Evolutionary conservation across 1,140 invertebrate species (phyloP), one percentile per base, ranked within the genome.

Genomic region (Drosophila nikananu): DNA sequence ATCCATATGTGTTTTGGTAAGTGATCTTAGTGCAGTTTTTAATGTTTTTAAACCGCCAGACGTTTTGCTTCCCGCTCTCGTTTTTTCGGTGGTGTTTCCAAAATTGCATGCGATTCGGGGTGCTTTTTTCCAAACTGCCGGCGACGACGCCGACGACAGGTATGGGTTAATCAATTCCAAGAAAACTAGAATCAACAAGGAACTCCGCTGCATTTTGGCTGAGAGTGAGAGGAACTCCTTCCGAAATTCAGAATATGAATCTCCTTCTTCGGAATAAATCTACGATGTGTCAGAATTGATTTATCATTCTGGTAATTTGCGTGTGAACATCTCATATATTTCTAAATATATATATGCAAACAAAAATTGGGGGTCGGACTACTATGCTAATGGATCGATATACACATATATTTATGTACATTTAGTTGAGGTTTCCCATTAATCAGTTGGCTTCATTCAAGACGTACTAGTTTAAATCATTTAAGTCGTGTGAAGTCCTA

Each of bases 121-220:
- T 90, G 84, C 54, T 82, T 83, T 86, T 87, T 87, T 90, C 54
- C 62, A 49, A 77, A 54, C 44, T 64, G 61, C 41, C 58, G 59
- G 42, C 68, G 42, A 84, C 77, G 55, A 44, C 35, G 59, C 68
- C 54, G 59, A 44, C 73, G 57, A 90, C 83, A 87, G 84, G 84
- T 87, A 87, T 87, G 84, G 81, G 84, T 81, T 87, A 87, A 87
- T 87, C 84, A 87, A 87, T 87, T 81, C 30, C 21, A 74, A 90
- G 41, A 52, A 70, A 68, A 70, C 73, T 77, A 70, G 54, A 77
- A 52, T 25, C 62, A 67, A 52, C 35, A 73, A 42, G 67, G 44
- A 66, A 46, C 32, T 54, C 32, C 0, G 17, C n/a, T 70, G 67
- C 30, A 71, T 49, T 68, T 42, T n/a, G 17, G 13, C n/a, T 27